Evolutionary conservation across 2,888 invertebrate genomes (phyloP).

Genomic region (Flexamia atlantica): DNA sequence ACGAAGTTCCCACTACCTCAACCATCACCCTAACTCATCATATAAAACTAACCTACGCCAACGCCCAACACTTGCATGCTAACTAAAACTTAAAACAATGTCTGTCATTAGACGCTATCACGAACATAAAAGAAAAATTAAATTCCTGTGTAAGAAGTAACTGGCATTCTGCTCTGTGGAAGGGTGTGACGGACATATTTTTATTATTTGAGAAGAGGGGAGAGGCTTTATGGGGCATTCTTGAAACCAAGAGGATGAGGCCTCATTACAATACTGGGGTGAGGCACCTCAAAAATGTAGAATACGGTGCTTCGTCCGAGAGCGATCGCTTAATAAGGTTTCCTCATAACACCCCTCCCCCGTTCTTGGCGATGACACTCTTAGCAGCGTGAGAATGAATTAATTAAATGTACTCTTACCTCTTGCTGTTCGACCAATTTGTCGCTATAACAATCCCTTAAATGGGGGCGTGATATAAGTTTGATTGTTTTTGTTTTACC

Average conservation of each 20-base stretch:
- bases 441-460: too few relatives aligned
- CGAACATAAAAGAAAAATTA: neutral
- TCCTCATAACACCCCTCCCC: neutral
- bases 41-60: too few relatives aligned
- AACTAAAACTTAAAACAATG: too few relatives aligned
- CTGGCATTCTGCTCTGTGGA: neutral
- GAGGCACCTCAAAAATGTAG: neutral
- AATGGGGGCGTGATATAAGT: too few relatives aligned
- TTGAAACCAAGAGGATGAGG: neutral
- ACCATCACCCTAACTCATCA: too few relatives aligned
- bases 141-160: neutral
- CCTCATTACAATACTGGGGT: slow-evolving; percentile 22
- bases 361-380: neutral
- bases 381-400: too few relatives aligned
- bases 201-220: neutral
- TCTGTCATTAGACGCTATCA: neutral
- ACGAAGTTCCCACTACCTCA: too few relatives aligned
- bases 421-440: too few relatives aligned
- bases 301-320: neutral
- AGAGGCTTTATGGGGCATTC: slow-evolving; percentile 33
- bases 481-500: too few relatives aligned
- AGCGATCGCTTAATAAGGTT: neutral
- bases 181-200: slow-evolving; percentile 43
- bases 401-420: too few relatives aligned
- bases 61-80: too few relatives aligned